Percentiles rank a stretch among this genome's conserved stretches.
Conservation (phyloP, 2,888 invertebrate species). For the Teinopalpus imperialis region DNA sequence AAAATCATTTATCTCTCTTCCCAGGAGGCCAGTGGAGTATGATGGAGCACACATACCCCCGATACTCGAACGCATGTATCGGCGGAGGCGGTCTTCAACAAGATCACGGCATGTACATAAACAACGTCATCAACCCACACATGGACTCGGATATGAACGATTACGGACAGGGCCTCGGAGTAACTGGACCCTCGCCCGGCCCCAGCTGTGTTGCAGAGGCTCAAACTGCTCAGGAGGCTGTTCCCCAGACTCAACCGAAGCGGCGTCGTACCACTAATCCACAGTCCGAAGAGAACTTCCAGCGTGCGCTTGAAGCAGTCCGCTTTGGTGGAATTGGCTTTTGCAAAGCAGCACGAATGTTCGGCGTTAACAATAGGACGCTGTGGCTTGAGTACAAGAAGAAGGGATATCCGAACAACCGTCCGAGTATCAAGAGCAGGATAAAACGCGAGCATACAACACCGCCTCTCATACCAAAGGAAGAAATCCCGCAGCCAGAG, state of each 20-base stretch:
- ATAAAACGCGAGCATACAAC: slow-evolving; percentile 86
- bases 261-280: slow-evolving; percentile 89
- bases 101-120: slow-evolving; percentile 82
- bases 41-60: slow-evolving; percentile 90
- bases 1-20: slow-evolving; percentile 83
- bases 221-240: slow-evolving; percentile 46
- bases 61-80: slow-evolving; percentile 86
- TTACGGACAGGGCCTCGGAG: slow-evolving; percentile 58
- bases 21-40: slow-evolving; percentile 94
- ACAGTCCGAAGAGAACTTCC: slow-evolving; percentile 91
- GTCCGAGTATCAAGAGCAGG: slow-evolving; percentile 89
- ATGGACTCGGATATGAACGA: slow-evolving; percentile 59
- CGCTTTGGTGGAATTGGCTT: slow-evolving; percentile 92
- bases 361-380: slow-evolving; percentile 92
- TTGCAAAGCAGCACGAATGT: slow-evolving; percentile 92
- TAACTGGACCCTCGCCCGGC: slow-evolving; percentile 66
- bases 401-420: slow-evolving; percentile 90
- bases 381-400: slow-evolving; percentile 93
- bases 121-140: slow-evolving; percentile 71
- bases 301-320: slow-evolving; percentile 90
- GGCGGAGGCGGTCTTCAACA: slow-evolving; percentile 80
- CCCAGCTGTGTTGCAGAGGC: slow-evolving; percentile 59
- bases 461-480: slow-evolving; percentile 82
- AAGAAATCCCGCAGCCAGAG: slow-evolving; percentile 51
- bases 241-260: slow-evolving; percentile 72